These are phyloP conservation scores for Brassicogethes aeneus DNA, from an alignment of 2,888 invertebrate species.

Conservation along the genomic window DNA sequence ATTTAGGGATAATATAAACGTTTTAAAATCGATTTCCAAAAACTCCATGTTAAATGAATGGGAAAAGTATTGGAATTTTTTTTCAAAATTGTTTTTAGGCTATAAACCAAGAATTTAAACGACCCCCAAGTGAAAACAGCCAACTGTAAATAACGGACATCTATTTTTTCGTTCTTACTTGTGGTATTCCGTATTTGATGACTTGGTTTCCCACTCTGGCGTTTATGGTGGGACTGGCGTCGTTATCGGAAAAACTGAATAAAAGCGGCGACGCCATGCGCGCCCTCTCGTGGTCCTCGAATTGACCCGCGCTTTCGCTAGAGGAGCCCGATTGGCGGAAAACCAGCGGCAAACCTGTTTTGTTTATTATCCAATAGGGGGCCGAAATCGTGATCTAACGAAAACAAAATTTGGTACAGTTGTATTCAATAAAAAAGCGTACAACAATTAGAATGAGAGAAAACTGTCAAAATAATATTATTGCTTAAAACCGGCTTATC, in stretches of 20 bases:
- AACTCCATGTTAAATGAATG: too few relatives aligned
- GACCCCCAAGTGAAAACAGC: neutral
- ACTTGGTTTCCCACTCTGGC: constrained; percentile 66
- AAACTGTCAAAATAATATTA: too few relatives aligned
- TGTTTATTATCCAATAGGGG: constrained; percentile 93
- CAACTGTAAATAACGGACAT: too few relatives aligned
- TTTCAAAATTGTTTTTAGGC: too few relatives aligned
- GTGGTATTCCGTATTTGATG: constrained; percentile 45
- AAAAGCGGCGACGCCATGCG: constrained; percentile 86
- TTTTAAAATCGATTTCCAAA: too few relatives aligned
- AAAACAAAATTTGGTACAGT: too few relatives aligned
- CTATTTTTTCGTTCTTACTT: too few relatives aligned
- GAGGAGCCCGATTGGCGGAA: constrained; percentile 82
- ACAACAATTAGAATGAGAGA: too few relatives aligned
- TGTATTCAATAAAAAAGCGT: too few relatives aligned
- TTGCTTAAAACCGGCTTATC: too few relatives aligned
- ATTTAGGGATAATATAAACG: too few relatives aligned
- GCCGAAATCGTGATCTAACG: constrained; percentile 65
- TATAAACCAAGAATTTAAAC: neutral
- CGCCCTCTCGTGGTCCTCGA: constrained; percentile 89
- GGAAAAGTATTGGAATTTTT: too few relatives aligned
- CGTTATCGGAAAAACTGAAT: constrained; percentile 88
- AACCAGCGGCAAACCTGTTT: constrained; percentile 90
- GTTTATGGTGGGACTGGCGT: constrained; percentile 67
- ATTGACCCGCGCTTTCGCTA: constrained; percentile 78